Percentiles rank a stretch among this genome's conserved stretches.
These are phyloP conservation scores for Sceloporus tristichus DNA, from an alignment of 2,113 vertebrate species.

Conservation along the genomic window DNA sequence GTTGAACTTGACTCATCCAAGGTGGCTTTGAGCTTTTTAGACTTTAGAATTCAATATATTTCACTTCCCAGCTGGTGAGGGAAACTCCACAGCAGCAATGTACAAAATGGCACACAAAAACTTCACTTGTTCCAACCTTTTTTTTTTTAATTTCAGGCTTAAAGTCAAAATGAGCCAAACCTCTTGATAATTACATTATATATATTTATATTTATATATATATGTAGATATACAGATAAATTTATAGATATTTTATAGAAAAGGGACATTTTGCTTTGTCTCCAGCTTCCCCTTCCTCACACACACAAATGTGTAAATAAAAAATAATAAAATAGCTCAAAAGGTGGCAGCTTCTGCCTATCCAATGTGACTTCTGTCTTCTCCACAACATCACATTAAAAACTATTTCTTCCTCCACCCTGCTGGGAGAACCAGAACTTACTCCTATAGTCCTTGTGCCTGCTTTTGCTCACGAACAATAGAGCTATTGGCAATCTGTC, in stretches of 20 bases:
- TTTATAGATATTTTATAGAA: slow-evolving; percentile 77
- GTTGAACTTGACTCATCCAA: not conserved
- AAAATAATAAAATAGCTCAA: slow-evolving; percentile 54
- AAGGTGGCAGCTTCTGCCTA: slow-evolving; percentile 58
- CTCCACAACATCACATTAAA: slow-evolving; percentile 7
- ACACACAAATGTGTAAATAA: slow-evolving; percentile 67
- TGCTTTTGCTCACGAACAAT: not conserved
- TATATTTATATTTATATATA: slow-evolving; percentile 71
- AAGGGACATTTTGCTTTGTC: slow-evolving; percentile 68
- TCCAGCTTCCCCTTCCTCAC: slow-evolving; percentile 59
- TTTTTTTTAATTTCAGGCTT: slow-evolving; percentile 73
- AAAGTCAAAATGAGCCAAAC: slow-evolving; percentile 75
- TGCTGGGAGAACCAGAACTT: not conserved
- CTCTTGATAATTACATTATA: slow-evolving; percentile 77
- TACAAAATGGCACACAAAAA: accelerated
- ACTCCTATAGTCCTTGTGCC: not conserved
- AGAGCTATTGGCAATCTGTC: not conserved
- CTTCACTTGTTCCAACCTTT: slow-evolving; percentile 50
- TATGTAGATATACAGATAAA: slow-evolving; percentile 67
- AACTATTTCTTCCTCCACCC: slow-evolving; percentile 43
- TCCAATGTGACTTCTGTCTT: slow-evolving; percentile 12
- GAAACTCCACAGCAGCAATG: slow-evolving; percentile 20
- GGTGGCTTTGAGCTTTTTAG: not conserved
- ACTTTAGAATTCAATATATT: not conserved
- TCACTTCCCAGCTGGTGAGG: not conserved